Conservation (phyloP, 2,113 vertebrate genomes). For the Charina bottae region DNA sequence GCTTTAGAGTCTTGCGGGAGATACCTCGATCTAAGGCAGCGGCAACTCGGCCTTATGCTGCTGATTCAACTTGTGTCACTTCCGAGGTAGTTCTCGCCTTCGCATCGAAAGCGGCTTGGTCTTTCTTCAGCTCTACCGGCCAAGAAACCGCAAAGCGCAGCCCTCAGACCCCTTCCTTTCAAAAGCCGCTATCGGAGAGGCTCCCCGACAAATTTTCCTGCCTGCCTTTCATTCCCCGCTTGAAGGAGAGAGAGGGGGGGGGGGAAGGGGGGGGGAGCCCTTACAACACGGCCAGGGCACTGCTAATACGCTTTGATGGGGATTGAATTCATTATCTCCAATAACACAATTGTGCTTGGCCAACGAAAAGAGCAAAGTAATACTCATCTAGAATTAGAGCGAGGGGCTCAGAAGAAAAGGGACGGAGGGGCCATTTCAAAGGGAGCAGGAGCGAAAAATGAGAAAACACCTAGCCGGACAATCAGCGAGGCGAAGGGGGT, state of each 20-base stretch:
- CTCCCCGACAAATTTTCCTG: conserved; percentile 80
- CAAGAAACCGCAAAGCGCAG: conserved; percentile 68
- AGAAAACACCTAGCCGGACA: conserved; percentile 71
- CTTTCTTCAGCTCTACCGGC: conserved; percentile 87
- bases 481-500: conserved; percentile 62
- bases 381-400: conserved; percentile 82
- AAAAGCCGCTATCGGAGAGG: conserved; percentile 86
- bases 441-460: conserved; percentile 37
- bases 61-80: conserved; percentile 75
- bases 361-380: conserved; percentile 98
- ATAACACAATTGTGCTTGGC: conserved; percentile 96
- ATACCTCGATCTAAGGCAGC: conserved; percentile 82
- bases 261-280: conserved; percentile 62
- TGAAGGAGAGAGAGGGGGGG: conserved; percentile 48
- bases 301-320: conserved; percentile 97
- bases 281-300: conserved; percentile 84
- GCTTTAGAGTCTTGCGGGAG: conserved; percentile 77
- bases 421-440: conserved; percentile 65
- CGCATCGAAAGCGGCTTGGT: conserved; percentile 81
- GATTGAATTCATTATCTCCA: conserved; percentile 99
- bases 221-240: conserved; percentile 87
- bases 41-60: conserved; percentile 61
- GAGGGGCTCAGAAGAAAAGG: conserved; percentile 74
- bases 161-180: conserved; percentile 84
- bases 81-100: conserved; percentile 82